These are phyloP conservation scores for Etheostoma cragini DNA, from an alignment of 2,113 vertebrate species.

Conservation along the genomic window DNA sequence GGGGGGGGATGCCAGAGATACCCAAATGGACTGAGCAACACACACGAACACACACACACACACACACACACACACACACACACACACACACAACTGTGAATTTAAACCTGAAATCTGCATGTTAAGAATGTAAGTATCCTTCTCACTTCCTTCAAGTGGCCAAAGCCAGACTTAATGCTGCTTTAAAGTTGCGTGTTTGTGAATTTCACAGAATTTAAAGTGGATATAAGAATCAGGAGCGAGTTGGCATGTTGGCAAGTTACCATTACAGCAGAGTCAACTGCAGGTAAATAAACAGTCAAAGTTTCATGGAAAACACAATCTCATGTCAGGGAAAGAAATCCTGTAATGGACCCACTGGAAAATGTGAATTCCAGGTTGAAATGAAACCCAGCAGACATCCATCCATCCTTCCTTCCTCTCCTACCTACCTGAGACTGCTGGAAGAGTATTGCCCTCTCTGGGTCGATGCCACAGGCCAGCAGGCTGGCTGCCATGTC, in stretches of 20 bases:
- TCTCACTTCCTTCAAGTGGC: conserved; percentile 40
- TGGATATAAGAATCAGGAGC: conserved; percentile 63
- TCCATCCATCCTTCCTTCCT: not conserved
- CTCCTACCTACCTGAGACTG: conserved; percentile 90
- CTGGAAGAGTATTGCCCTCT: conserved; percentile 91
- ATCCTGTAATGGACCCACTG: not conserved
- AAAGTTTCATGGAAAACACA: not conserved
- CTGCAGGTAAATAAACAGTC: conserved; percentile 67
- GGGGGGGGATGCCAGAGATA: conserved; percentile 46
- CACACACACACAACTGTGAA: conserved; percentile 31
- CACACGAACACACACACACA: not conserved
- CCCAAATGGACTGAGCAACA: conserved; percentile 60
- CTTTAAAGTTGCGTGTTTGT: conserved; percentile 41
- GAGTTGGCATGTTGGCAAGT: conserved; percentile 40
- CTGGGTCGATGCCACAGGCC: conserved; percentile 92
- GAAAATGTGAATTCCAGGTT: not conserved
- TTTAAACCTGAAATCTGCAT: conserved; percentile 32
- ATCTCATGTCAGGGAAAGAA: not conserved
- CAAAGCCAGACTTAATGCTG: conserved; percentile 38
- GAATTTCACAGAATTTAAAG: conserved; percentile 53
- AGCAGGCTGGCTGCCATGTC: conserved; percentile 93
- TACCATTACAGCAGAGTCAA: conserved; percentile 47
- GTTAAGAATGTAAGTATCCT: conserved; percentile 49
- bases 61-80: conserved; percentile 16
- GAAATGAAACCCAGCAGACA: conserved; percentile 7